Base-by-base conservation (phyloP, 1,140 invertebrate species). In the Bombus fervidus region DNA sequence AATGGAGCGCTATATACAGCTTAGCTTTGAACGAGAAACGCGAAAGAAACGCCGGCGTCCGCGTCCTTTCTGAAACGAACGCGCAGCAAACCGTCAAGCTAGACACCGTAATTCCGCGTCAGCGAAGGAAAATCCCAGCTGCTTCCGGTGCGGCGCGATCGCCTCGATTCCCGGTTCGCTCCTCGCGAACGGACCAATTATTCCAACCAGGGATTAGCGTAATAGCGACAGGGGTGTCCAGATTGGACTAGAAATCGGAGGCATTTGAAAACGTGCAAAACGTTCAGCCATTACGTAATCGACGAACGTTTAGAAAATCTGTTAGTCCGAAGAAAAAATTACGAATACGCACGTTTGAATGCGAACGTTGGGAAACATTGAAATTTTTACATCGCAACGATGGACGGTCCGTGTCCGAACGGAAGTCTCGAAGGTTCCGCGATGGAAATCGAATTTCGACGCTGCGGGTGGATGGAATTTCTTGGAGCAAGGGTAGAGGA, bases 401-500 rank as follows among this genome's bases (percentile, higher is more conserved):
- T 8, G 15, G 59, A n/a, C 3, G 69, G 4, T 8, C 13, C 0
- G 37, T 8, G 69, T 8, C 1, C 10, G 39, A 39, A 39, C 39
- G 25, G 0, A 8, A 31, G 62, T 37, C 64, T 71, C 31, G 41
- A 34, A 18, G 34, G 22, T 82, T 73, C 22, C 9, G 10, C 39
- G 69, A 76, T 13, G 87, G 82, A 89, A 89, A 72, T 72, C 59
- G 64, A 89, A 89, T 89, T 85, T 73, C 76, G 71, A 74, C 57
- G 18, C 43, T 59, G 75, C 37, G 78, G 72, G 78, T 43, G 75
- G 57, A 37, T 9, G 53, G 39, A 83, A 89, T 79, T 79, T 86
- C 73, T 82, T 83, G 75, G 73, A 41, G 59, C 59, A n/a, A n/a
- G 12, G 59, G 3, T 5, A 62, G 62, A 13, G 53, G 15, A 31